Evolutionary conservation across 2,888 invertebrate species (phyloP).

Genomic region (Pseudoips prasinana): DNA sequence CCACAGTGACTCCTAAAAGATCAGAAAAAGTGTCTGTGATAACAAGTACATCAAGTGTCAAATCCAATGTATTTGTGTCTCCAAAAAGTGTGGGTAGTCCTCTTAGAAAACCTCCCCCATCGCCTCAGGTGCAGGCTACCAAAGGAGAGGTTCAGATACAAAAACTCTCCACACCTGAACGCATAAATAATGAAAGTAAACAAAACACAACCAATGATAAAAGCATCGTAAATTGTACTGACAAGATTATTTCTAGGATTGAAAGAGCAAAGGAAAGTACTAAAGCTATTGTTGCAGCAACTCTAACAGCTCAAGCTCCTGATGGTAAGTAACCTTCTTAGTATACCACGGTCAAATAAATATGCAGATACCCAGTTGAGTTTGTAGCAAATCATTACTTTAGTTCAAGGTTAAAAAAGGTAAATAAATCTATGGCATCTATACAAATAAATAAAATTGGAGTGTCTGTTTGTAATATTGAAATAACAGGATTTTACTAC

Average conservation of each 20-base stretch:
- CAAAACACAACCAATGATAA: conserved; percentile 21
- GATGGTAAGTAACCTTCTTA: conserved; percentile 1
- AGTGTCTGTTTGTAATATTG: too few species aligned
- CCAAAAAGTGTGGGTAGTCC: conserved; percentile 44
- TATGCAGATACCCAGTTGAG: too few species aligned
- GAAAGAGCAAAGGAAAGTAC: conserved; percentile 15
- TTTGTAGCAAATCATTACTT: too few species aligned
- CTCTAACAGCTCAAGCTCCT: too few species aligned
- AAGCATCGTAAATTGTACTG: conserved; percentile 27
- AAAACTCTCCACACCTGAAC: conserved; percentile 26
- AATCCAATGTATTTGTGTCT: conserved; percentile 45
- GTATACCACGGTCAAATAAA: too few species aligned
- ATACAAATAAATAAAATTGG: too few species aligned
- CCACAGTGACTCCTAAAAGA: conserved; percentile 20
- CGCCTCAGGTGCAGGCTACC: conserved; percentile 39
- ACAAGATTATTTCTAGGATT: background rate
- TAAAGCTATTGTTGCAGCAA: conserved; percentile 1
- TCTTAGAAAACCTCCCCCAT: conserved; percentile 30
- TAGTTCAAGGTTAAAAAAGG: too few species aligned
- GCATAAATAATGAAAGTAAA: conserved; percentile 11
- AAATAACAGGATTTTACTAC: too few species aligned
- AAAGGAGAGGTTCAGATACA: conserved; percentile 32
- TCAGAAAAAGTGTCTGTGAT: conserved; percentile 43
- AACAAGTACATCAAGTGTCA: conserved; percentile 32
- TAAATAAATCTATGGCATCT: too few species aligned